These are phyloP conservation scores for Phainopepla nitens DNA, from an alignment of 2,113 vertebrate genomes.

Conservation along the genomic window DNA sequence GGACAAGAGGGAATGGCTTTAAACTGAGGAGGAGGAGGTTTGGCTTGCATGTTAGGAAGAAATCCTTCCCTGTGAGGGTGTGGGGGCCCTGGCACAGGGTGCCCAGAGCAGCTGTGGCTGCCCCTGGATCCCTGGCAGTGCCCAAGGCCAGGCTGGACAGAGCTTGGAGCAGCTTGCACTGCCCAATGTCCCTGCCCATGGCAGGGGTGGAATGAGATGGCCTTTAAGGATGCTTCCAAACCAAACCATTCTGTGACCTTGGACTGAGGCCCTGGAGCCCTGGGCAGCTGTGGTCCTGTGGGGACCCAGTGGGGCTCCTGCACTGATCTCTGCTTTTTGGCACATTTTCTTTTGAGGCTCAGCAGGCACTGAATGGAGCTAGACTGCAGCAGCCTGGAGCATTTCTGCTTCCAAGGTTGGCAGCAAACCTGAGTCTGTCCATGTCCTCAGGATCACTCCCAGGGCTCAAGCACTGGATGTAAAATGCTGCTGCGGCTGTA, in stretches of 20 bases:
- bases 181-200: background rate
- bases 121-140: background rate
- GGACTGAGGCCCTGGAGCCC: background rate
- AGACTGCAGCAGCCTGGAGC: background rate
- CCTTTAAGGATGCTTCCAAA: accelerated
- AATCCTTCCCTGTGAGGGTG: background rate
- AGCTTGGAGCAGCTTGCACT: background rate
- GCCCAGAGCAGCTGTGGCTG: background rate
- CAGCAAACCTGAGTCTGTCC: background rate
- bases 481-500: background rate
- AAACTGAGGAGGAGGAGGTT: background rate
- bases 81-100: accelerated
- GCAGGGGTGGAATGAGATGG: background rate
- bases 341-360: background rate
- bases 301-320: background rate
- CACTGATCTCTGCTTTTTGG: background rate
- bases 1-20: background rate
- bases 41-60: background rate
- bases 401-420: background rate
- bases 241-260: background rate
- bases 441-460: background rate
- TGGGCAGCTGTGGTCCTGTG: accelerated
- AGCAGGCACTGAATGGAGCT: background rate
- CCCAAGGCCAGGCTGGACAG: accelerated
- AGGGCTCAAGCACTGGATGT: background rate